A percentile compares a stretch with the other conserved stretches of the same genome.
phyloP scores from a whole-genome alignment of 2,888 invertebrate genomes.

The Megalurothrips usitatus region DNA sequence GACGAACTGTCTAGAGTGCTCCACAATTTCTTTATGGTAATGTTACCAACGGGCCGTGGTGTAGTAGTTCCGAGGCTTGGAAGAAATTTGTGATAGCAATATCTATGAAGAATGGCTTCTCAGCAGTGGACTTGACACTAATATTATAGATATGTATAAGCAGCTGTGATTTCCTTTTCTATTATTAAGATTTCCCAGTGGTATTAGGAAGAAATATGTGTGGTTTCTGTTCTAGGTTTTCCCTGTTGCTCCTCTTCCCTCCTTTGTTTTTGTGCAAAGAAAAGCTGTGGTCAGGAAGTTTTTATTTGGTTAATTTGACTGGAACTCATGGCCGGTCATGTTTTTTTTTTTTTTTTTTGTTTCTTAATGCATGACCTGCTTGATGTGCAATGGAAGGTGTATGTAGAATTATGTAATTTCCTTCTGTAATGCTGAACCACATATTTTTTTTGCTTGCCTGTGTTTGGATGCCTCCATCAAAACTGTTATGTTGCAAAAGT shows the following conservation, averaged over 20 bases:
- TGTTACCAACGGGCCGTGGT: background rate
- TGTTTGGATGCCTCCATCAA: background rate
- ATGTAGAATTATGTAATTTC: too few relatives aligned
- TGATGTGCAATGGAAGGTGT: too few relatives aligned
- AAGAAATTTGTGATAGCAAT: background rate
- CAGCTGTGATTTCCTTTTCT: constrained; percentile 5
- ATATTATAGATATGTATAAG: constrained; percentile 1
- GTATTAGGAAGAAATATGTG: constrained; percentile 8
- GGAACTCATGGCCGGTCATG: background rate
- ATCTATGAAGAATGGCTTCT: background rate
- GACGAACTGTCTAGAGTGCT: background rate
- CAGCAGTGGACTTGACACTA: constrained; percentile 13
- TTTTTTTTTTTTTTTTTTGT: background rate
- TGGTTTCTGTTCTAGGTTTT: background rate
- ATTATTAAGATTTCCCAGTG: constrained; percentile 9
- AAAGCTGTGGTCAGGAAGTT: background rate
- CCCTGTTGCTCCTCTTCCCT: background rate
- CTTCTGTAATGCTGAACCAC: background rate
- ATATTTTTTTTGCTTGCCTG: background rate
- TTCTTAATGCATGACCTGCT: background rate
- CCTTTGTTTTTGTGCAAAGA: background rate
- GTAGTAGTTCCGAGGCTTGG: background rate
- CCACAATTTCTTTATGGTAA: background rate
- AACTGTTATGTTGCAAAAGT: background rate
- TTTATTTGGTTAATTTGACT: background rate